A percentile compares a stretch with the other conserved stretches of the same genome.
Evolutionary conservation across 2,113 vertebrate genomes (phyloP).

Genomic region (Motacilla tschutschensis): DNA sequence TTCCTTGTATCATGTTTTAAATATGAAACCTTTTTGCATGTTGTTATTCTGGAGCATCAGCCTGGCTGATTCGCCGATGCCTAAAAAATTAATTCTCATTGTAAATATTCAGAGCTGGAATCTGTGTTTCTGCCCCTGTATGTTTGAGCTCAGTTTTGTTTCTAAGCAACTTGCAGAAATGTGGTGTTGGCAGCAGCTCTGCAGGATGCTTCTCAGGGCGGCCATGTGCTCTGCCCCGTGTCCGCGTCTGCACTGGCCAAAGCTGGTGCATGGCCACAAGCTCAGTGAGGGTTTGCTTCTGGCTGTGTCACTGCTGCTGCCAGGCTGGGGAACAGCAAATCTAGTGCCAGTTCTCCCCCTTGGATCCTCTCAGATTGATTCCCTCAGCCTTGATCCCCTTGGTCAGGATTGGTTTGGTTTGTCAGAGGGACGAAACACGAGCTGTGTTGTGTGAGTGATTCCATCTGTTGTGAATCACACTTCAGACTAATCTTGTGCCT

Average conservation of each 20-base stretch:
- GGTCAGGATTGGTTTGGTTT: neutral
- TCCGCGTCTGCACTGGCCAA: neutral
- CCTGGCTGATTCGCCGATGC: neutral
- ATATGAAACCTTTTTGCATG: neutral
- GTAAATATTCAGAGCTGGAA: conserved; percentile 24
- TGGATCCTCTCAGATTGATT: neutral
- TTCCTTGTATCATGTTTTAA: neutral
- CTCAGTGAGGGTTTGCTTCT: neutral
- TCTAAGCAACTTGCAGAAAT: conserved; percentile 12
- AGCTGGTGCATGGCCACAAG: neutral
- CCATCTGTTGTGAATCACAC: neutral
- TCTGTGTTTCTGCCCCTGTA: neutral
- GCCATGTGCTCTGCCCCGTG: neutral
- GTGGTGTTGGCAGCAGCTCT: neutral
- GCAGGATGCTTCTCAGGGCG: fast-evolving
- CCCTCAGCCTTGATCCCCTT: neutral
- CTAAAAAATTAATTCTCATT: conserved; percentile 2
- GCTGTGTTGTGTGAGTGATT: neutral
- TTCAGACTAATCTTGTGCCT: neutral
- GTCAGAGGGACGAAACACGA: neutral
- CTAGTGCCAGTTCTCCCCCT: neutral
- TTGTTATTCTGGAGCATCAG: neutral
- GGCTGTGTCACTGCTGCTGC: neutral
- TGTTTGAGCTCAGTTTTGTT: neutral
- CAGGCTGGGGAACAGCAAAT: neutral